Evolutionary conservation across 2,113 vertebrate genomes (phyloP), one percentile per base, ranked within the genome.

Genomic region (Rafetus swinhoei): DNA sequence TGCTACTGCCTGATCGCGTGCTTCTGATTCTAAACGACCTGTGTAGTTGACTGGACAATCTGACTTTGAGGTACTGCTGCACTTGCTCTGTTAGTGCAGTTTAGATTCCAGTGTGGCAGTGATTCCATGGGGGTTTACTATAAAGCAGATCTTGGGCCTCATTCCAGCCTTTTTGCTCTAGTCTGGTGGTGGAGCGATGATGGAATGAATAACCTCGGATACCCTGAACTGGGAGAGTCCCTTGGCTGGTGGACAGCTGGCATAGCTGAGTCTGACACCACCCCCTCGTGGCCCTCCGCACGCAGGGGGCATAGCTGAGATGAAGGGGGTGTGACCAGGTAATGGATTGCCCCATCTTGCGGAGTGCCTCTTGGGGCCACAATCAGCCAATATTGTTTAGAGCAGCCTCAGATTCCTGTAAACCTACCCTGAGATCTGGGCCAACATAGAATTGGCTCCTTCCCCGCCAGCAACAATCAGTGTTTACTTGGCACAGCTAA

Each of bases 211-310:
- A 4, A 74, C 35, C 72, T 24, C 39, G 19, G 5, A 24, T 76
- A 22, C 35, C 35, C 19, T 22, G 19, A 76, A 21, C 11, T 76
- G 35, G 11, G 35, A 11, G 10, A 69, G n/a, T n/a, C 32, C 32
- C 62, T 69, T 69, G 15, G 15, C 29, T 65, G 29, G 15, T 24
- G 19, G 19, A 45, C 19, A 45, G 21, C n/a, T 45, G 35, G 35
- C 10, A 39, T 45, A 22, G 72, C 24, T 76, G 72, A 6, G 19
- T 76, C 21, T 45, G 22, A 0, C 24, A 60, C 4, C 45, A 52
- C 14, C 0, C n/a, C 18, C 21, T 69, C 0, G 0, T 53, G 35
- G 4, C 22, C 13, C 39, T n/a, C 65, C 12, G 52, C 55, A 9
- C 3, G 11, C 39, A 8, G 1, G 5, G 52, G 56, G 35, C 55